Evolutionary conservation across 2,888 invertebrate species (phyloP), one percentile per base, ranked within the genome.

Genomic region (Psococerastis gibbosa): DNA sequence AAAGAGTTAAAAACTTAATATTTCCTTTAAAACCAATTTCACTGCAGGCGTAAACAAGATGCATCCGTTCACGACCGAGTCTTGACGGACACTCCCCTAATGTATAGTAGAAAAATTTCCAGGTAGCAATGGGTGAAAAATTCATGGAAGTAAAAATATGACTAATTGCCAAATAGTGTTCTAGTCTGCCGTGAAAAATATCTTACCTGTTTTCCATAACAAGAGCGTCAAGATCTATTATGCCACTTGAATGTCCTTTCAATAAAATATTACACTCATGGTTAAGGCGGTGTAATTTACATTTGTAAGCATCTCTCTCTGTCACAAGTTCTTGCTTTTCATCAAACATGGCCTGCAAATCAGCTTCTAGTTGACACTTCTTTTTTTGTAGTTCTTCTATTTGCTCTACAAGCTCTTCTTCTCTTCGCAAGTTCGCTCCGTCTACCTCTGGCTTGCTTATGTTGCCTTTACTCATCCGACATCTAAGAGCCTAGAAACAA

Each of bases 271-370:
- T 74, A 15, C 88, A 68, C 57, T 85, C 82, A 51, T 80, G 76
- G 59, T 85, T 85, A 17, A 87, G 65, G 8, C 84, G 67, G 56
- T 83, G 82, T 2, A 81, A 78, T 64, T 87, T 87, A 52, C 72
- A 76, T 56, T 82, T 81, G 56, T 81, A 85, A 18, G 80, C 79
- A 59, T 87, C 85, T 47, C 84, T 66, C 57, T 87, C 84, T 3
- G 73, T 75, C 15, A 78, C 73, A 23, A 81, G 60, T 56, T 87
- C 87, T 55, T 85, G 84, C 56, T 85, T 87, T 57, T 87, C 87
- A 59, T 87, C 87, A 35, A 87, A 60, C 22, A 83, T 70, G 4
- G 76, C 71, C 57, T 83, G 73, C 23, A 87, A 67, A 60, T 88
- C 85, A 35, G 73, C 65, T 54, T 79, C 75, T 41, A 85, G 60